Conservation (phyloP, 2,797 vertebrate species). For the Taenioides sp. region DNA sequence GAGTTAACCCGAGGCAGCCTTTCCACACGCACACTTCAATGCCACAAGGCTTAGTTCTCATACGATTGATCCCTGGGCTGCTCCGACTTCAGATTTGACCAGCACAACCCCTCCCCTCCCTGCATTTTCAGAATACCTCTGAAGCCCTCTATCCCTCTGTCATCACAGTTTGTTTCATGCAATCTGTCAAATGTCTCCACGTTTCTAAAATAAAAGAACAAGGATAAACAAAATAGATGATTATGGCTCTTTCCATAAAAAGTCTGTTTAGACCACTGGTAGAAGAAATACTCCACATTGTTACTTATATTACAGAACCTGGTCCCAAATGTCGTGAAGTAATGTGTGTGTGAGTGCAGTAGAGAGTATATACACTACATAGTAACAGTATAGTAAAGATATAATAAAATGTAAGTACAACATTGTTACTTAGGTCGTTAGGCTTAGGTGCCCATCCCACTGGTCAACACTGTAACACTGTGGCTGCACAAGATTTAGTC, state of each 20-base stretch:
- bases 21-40: constrained; percentile 37
- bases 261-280: not conserved
- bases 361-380: no score
- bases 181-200: constrained; percentile 2
- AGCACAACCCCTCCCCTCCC: constrained; percentile 12
- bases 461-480: not conserved
- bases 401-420: no score
- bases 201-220: not conserved
- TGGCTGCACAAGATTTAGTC: not conserved
- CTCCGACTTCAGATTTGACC: constrained; percentile 15
- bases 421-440: not conserved
- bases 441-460: not conserved
- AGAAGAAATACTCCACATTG: no score
- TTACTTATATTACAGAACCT: no score
- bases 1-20: constrained; percentile 37
- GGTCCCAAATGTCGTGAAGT: no score
- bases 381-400: no score
- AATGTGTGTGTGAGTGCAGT: no score
- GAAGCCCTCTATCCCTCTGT: constrained; percentile 12
- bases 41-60: constrained; percentile 30
- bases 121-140: constrained; percentile 19
- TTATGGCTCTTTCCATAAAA: not conserved
- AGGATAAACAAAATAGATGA: not conserved
- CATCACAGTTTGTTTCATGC: constrained; percentile 10
- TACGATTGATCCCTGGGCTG: constrained; percentile 40